Evolutionary conservation across 1,140 invertebrate genomes (phyloP).

Genomic region (Dreissena rostriformis): DNA sequence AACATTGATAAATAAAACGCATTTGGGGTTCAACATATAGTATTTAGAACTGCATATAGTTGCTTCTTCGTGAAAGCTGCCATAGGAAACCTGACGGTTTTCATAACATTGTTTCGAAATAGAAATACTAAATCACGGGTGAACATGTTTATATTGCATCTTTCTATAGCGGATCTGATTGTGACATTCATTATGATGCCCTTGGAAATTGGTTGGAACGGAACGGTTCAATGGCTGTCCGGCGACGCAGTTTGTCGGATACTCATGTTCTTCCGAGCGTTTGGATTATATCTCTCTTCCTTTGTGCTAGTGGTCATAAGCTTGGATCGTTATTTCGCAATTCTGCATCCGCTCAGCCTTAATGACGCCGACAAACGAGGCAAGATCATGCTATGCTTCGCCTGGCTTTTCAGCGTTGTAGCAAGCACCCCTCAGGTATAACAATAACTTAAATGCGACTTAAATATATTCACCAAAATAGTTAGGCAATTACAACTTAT

Average conservation of each 20-base stretch:
- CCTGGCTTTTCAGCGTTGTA: constrained; percentile 87
- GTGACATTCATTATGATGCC: constrained; percentile 91
- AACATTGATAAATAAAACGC: not conserved
- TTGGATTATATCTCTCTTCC: constrained; percentile 90
- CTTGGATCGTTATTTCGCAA: constrained; percentile 89
- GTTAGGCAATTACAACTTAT: too few relatives aligned
- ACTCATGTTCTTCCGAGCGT: constrained; percentile 88
- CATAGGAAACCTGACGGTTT: constrained; percentile 90
- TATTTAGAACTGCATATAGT: constrained; percentile 88
- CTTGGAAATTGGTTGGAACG: constrained; percentile 89
- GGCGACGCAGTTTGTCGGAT: constrained; percentile 89
- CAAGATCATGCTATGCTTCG: constrained; percentile 88
- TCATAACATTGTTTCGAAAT: constrained; percentile 87
- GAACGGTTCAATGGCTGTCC: constrained; percentile 89
- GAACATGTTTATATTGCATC: constrained; percentile 89
- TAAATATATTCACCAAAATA: too few relatives aligned
- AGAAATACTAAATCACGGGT: constrained; percentile 88
- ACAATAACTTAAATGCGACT: not conserved
- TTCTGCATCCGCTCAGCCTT: constrained; percentile 88
- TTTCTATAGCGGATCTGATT: constrained; percentile 89
- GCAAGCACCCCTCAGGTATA: constrained; percentile 89
- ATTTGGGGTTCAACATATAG: constrained; percentile 88
- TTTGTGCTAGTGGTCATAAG: constrained; percentile 91
- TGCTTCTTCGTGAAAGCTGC: constrained; percentile 93
- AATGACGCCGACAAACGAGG: constrained; percentile 86